These are phyloP conservation scores for Limosa lapponica DNA, from an alignment of 2,797 vertebrate species.

Conservation along the genomic window DNA sequence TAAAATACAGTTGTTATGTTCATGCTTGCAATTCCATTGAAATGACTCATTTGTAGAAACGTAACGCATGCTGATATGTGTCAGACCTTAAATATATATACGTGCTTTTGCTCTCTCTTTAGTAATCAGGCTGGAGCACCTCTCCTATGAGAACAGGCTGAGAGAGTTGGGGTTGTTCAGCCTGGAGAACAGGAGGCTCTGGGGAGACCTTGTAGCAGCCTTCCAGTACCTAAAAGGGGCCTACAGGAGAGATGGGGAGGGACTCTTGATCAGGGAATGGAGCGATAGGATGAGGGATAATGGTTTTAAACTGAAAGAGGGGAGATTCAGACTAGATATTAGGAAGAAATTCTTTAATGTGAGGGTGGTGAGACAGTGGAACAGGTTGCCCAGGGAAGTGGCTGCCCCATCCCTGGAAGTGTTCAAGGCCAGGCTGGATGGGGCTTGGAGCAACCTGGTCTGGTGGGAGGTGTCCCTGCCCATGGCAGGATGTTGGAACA, in stretches of 20 bases:
- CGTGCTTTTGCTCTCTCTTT: not conserved
- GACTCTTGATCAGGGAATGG: not conserved
- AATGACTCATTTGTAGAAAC: not conserved
- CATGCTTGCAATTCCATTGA: not conserved
- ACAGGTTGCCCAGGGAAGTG: not conserved
- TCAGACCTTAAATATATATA: not conserved
- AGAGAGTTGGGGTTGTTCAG: not conserved
- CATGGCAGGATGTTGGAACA: not conserved
- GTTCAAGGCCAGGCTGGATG: not conserved
- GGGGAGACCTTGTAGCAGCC: not conserved
- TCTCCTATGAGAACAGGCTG: not conserved
- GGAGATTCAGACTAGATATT: not conserved
- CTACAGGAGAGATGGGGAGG: not conserved
- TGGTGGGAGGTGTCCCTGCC: not conserved
- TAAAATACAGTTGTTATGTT: not conserved
- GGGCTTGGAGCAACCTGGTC: not conserved
- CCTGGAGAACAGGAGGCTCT: not conserved
- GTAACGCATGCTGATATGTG: fast-evolving
- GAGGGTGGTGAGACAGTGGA: not conserved
- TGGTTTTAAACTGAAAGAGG: not conserved
- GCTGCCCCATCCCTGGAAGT: not conserved
- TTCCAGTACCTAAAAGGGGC: not conserved
- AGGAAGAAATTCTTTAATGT: not conserved
- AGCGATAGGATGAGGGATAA: not conserved
- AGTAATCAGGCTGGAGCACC: not conserved